Evolutionary conservation across 1,140 invertebrate genomes (phyloP), one percentile per base, ranked within the genome.

Genomic region (Trissolcus basalis): DNA sequence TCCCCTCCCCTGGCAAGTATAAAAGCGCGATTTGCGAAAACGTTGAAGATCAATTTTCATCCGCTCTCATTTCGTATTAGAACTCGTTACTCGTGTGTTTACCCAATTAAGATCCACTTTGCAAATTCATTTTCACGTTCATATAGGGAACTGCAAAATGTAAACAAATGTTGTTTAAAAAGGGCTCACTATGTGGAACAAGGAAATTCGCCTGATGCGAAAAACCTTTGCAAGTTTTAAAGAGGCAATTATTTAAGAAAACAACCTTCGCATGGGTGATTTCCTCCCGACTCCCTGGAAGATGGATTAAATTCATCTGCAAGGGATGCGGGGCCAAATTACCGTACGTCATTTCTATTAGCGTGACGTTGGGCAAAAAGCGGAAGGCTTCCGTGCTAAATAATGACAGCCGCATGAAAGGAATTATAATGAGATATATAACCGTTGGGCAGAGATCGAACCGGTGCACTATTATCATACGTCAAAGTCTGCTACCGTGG

Each of bases 391-490:
- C 45, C 56, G 72, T 51, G 59, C 39, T 50, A 80, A 82, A 80
- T 82, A 82, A 82, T 78, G 81, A 81, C 75, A 70, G 63, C 60
- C 53, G 72, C 63, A 64, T 78, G 81, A 81, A 82, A 81, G 76
- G 79, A 80, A 82, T 81, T 59, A 73, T 81, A 81, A 82, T 82
- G 78, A 78, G 77, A 77, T 80, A 76, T 69, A 39, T 73, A 75
- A 58, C 48, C 61, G 45, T 41, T 63, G 65, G 58, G 47, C 61
- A 79, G 19, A 63, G 70, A 77, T 69, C 70, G 74, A 77, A 65
- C 67, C 61, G 68, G 55, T 71, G 75, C 75, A 27, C 19, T 27
- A 83, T 85, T 84, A 84, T 80, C 83, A 82, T 85, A 82, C 82
- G 81, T 85, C 75, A 69, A 64, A 64, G 16, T 33, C 36, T 19